Base-by-base conservation (phyloP, 2,113 vertebrate genomes). In the Catharus bicknelli region DNA sequence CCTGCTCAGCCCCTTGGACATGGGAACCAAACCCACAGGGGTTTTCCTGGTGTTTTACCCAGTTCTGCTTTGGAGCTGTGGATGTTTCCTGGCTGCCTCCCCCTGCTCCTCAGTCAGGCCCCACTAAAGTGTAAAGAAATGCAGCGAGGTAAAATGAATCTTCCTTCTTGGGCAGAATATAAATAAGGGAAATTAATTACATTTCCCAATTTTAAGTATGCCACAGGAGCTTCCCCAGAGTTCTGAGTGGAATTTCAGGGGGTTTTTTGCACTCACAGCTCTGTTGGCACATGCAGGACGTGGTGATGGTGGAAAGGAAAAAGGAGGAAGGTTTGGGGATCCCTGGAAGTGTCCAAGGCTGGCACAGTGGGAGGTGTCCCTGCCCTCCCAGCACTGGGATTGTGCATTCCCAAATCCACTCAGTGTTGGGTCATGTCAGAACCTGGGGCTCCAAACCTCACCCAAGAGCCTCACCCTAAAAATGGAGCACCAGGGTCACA, bases 181-280 rank as follows among this genome's bases (percentile, higher is more conserved):
- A 79, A 95, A 92, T 64, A 53, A 91, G 90, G 67, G 54, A 76
- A 83, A 79, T 91, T 81, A 96, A 92, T 94, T 79, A 45, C 68
- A 90, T 82, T 79, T 61, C 32, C 36, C 62, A 11, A 5, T 82
- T 90, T 89, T 16, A 40, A 72, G 58, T 16, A 7, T 42, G 45
- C 66, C 5, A 1, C 4, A 13, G 90, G 8, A 50, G 42, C 55
- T 61, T 61, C 78, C 67, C 82, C 30, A 5, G 87, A 32, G 93
- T 6, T 22, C 45, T 57, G 10, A 53, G 17, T 19, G 68, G 90
- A 19, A 78, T 84, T 78, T 36, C 47, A 26, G 63, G 57, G 90
- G 22, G 78, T 79, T 78, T 13, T 20, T 25, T 89, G 74, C 48
- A 9, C 6, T 4, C 21, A 30, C 48, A 22, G 66, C 21, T 42